These are phyloP conservation scores for Gymnocheta viridis DNA, from an alignment of 2,888 invertebrate species.

Conservation along the genomic window DNA sequence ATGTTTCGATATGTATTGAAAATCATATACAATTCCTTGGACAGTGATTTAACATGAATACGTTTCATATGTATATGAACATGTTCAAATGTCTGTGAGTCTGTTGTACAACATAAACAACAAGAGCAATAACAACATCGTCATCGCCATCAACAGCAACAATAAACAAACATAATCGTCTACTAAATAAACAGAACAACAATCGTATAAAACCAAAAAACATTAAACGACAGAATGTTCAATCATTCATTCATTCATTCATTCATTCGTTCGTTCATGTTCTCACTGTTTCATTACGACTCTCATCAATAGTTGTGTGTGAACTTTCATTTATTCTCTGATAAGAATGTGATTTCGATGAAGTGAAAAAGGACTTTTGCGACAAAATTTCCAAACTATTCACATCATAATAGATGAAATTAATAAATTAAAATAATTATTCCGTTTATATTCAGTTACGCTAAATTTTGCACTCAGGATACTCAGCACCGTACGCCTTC, in stretches of 20 bases:
- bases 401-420: no score
- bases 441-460: no score
- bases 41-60: slow-evolving; percentile 26
- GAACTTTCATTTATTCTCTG: slow-evolving; percentile 3
- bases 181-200: slow-evolving; percentile 57
- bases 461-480: no score
- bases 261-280: background rate
- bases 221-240: slow-evolving; percentile 8
- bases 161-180: slow-evolving; percentile 65
- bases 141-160: slow-evolving; percentile 39
- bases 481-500: no score
- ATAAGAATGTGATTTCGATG: background rate
- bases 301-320: slow-evolving; percentile 10
- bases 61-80: background rate
- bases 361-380: background rate
- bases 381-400: background rate
- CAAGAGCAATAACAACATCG: slow-evolving; percentile 23
- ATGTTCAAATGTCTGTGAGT: slow-evolving; percentile 19
- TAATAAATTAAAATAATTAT: no score
- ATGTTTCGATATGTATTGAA: slow-evolving; percentile 31
- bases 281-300: background rate
- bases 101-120: slow-evolving; percentile 35
- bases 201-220: slow-evolving; percentile 29
- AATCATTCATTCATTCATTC: slow-evolving; percentile 11
- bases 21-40: slow-evolving; percentile 23